Evolutionary conservation across 1,140 invertebrate species (phyloP).

Genomic region (Aphaenogaster floridana): DNA sequence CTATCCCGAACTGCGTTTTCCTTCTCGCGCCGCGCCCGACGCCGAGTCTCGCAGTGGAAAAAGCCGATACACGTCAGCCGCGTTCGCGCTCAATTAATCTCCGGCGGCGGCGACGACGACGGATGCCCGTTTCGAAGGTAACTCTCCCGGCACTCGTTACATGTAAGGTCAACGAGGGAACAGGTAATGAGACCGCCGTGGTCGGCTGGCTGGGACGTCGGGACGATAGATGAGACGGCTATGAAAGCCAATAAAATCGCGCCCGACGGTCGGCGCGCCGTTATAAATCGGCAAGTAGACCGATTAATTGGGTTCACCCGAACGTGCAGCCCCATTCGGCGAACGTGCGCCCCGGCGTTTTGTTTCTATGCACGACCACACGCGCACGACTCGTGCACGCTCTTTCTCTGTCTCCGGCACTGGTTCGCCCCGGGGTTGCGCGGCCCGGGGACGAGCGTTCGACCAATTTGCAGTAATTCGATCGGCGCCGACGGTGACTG

Average conservation of each 20-base stretch:
- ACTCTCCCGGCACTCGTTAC: slow-evolving; percentile 52
- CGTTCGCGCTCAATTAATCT: slow-evolving; percentile 67
- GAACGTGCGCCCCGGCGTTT: slow-evolving; percentile 48
- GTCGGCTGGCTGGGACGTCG: slow-evolving; percentile 8
- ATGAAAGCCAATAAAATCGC: slow-evolving; percentile 77
- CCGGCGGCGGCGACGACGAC: not conserved
- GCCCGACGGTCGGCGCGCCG: slow-evolving; percentile 44
- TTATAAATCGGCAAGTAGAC: slow-evolving; percentile 77
- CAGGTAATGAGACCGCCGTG: slow-evolving; percentile 67
- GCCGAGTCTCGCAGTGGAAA: slow-evolving; percentile 14
- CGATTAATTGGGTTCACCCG: slow-evolving; percentile 75
- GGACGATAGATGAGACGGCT: slow-evolving; percentile 72
- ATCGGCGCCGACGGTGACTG: slow-evolving; percentile 68
- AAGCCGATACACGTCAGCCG: slow-evolving; percentile 51
- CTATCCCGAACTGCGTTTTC: not conserved
- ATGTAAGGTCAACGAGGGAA: slow-evolving; percentile 58
- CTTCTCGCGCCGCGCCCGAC: not conserved
- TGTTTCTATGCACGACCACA: slow-evolving; percentile 32
- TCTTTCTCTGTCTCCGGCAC: not conserved
- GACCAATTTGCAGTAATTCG: slow-evolving; percentile 80
- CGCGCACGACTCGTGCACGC: not conserved
- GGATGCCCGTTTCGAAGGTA: slow-evolving; percentile 39
- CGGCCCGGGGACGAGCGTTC: slow-evolving; percentile 48
- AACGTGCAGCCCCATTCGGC: slow-evolving; percentile 16
- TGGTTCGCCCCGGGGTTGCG: not conserved